Evolutionary conservation across 2,113 vertebrate genomes (phyloP), one percentile per base, ranked within the genome.

Genomic region (Aspiorhynchus laticeps): DNA sequence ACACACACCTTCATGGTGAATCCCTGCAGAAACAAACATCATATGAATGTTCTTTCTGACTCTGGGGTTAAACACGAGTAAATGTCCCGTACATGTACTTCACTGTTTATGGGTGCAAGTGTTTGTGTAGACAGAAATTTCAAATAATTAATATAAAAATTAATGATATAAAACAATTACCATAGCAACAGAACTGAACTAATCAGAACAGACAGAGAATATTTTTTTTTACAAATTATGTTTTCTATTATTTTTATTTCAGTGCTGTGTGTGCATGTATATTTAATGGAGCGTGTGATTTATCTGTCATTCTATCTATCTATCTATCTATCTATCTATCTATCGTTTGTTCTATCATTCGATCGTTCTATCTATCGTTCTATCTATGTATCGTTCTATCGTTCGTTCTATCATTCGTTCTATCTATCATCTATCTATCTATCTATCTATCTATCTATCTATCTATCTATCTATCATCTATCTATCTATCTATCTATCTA

Each of bases 121-220:
- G 48, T 38, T 31, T 59, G 74, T 76, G 41, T 75, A 14, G 6
- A 46, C 21, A 3, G n/a, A 48, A n/a, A 76, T 26, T 15, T 19
- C 5, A 80, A n/a, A 3, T 10, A 7, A 63, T 63, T 26, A 41
- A 63, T 63, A 17, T 0, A 80, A 63, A 63, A 26, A 80, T 61
- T 41, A 80, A 63, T 41, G 21, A 80, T 61, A 41, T 43, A 56
- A 80, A 43, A 80, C 56, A 41, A 63, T 80, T 63, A 17, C 79
- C 79, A 80, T 63, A 80, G 79, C 79, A 80, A 43, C 56, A 41
- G 33, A 33, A 43, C 6, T 15, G 36, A 24, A 19, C n/a, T 51
- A 3, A 79, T 76, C 19, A 36, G 51, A 33, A 14, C 53, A 61
- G 21, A 24, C 78, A 80, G 53, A 41, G 51, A 59, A 17, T 76